phyloP scores from a whole-genome alignment of 1,140 invertebrate species.

The Hormaphis cornu region DNA sequence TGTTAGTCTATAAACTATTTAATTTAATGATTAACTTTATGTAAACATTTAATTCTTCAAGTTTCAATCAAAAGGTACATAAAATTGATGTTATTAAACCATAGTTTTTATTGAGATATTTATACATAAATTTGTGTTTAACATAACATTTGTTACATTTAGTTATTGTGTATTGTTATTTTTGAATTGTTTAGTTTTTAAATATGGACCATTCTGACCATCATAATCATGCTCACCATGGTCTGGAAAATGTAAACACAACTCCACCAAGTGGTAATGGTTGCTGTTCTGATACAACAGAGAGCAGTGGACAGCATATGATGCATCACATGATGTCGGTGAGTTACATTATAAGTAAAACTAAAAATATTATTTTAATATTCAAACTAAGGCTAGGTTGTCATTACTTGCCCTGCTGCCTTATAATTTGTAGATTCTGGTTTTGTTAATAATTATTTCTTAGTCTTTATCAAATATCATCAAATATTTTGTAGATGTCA shows the following conservation, averaged over 20 bases:
- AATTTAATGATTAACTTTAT: neutral
- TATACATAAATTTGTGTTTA: neutral
- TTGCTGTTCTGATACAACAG: neutral
- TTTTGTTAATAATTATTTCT: no score
- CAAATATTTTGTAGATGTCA: constrained; percentile 49
- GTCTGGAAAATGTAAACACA: neutral
- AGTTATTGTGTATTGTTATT: neutral
- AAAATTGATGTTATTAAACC: neutral
- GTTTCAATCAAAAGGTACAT: neutral
- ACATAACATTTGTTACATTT: neutral
- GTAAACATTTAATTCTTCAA: neutral
- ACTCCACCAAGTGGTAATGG: neutral
- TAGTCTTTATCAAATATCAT: no score
- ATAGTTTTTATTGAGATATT: neutral
- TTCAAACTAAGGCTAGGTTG: no score
- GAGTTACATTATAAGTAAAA: neutral
- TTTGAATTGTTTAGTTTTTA: neutral
- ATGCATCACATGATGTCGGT: constrained; percentile 27
- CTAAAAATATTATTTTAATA: no score
- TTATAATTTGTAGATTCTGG: no score
- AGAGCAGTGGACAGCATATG: constrained; percentile 4
- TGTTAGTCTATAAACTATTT: neutral
- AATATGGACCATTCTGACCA: neutral
- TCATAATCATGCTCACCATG: neutral
- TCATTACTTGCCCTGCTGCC: no score